Conservation (phyloP, 2,113 vertebrate genomes). For the Phrynosoma blainvillii region DNA sequence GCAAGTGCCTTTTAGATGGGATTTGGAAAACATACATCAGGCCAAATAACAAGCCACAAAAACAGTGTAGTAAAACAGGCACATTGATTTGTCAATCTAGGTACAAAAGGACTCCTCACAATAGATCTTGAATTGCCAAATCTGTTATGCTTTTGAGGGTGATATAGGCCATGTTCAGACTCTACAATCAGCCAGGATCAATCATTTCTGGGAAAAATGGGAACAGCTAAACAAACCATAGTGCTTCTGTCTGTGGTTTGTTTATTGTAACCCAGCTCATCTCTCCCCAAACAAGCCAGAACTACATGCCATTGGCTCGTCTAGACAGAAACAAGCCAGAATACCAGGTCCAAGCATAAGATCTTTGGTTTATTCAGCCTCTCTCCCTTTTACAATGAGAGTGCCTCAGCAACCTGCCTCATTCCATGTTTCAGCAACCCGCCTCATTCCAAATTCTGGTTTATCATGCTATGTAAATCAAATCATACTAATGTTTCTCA, state of each 20-base stretch:
- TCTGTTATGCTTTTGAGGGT: not conserved
- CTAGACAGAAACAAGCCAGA: not conserved
- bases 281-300: not conserved
- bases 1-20: not conserved
- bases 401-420: not conserved
- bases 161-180: too few species aligned
- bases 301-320: not conserved
- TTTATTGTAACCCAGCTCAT: not conserved
- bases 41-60: accelerated
- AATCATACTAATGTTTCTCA: not conserved
- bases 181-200: too few species aligned
- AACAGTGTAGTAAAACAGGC: conserved; percentile 32
- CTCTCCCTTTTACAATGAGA: not conserved
- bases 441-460: not conserved
- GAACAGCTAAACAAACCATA: not conserved
- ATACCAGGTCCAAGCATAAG: not conserved
- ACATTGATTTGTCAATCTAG: not conserved
- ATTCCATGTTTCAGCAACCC: not conserved
- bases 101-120: not conserved
- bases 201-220: not conserved
- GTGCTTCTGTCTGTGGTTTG: not conserved
- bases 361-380: not conserved
- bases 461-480: not conserved
- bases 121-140: not conserved
- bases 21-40: conserved; percentile 41